A percentile compares a stretch with the other conserved stretches of the same genome.
These are phyloP conservation scores for Lepidurus couesii DNA, from an alignment of 1,140 invertebrate species.

Conservation along the genomic window DNA sequence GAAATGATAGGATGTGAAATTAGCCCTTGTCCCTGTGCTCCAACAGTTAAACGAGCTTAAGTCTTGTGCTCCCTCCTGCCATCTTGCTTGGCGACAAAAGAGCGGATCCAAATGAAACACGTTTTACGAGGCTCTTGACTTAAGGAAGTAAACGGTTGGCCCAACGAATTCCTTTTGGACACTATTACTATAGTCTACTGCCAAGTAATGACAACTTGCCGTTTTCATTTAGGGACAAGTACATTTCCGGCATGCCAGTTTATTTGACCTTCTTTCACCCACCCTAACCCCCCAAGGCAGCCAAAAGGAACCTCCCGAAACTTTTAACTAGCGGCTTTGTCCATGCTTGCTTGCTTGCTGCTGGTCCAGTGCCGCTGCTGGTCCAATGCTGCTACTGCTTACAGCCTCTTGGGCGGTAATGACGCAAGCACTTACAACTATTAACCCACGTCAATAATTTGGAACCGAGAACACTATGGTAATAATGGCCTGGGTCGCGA, in stretches of 20 bases:
- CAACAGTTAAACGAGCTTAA: conserved; percentile 19
- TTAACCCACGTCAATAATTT: conserved; percentile 12
- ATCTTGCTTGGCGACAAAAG: conserved; percentile 19
- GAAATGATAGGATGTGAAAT: conserved; percentile 22
- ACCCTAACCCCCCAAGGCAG: not conserved
- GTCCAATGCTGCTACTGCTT: not conserved
- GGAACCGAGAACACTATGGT: not conserved
- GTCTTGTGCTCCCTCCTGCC: not conserved
- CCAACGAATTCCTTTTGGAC: conserved; percentile 6
- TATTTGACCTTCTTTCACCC: not conserved
- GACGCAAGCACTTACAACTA: conserved; percentile 8
- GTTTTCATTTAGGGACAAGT: conserved; percentile 10
- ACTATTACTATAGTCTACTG: conserved; percentile 11
- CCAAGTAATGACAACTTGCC: conserved; percentile 12
- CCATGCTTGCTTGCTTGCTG: not conserved
- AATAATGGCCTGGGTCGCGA: not conserved
- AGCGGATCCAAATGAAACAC: conserved; percentile 17
- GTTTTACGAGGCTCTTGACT: conserved; percentile 9
- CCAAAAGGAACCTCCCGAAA: not conserved
- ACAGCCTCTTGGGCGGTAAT: not conserved
- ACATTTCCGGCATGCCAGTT: not conserved
- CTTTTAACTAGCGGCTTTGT: not conserved
- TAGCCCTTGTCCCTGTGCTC: conserved; percentile 20
- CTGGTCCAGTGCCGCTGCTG: not conserved
- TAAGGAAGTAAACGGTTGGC: conserved; percentile 18